Percentiles rank a stretch among this genome's conserved stretches.
Conservation (phyloP, 2,888 invertebrate species). For the Pandemis heparana region DNA sequence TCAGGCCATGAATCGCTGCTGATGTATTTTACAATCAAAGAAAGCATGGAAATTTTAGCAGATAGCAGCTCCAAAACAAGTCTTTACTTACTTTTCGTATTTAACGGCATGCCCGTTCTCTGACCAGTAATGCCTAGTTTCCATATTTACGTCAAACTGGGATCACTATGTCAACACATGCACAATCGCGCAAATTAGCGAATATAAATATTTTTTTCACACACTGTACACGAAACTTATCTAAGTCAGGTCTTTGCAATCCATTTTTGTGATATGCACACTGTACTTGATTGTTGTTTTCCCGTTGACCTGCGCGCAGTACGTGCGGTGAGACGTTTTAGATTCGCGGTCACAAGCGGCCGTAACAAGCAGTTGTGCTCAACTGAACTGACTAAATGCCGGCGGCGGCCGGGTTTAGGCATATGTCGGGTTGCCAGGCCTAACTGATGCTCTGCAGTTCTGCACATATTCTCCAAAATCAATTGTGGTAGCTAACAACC, state of each 20-base stretch:
- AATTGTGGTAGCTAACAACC: no score
- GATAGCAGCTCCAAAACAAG: no score
- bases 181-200: conserved; percentile 53
- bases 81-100: conserved; percentile 75
- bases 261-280: conserved; percentile 60
- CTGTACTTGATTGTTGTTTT: conserved; percentile 53
- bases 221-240: conserved; percentile 52
- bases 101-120: conserved; percentile 77
- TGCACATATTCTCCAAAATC: no score
- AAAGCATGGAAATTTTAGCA: no score
- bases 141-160: conserved; percentile 71
- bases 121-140: conserved; percentile 79
- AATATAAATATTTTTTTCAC: conserved; percentile 52
- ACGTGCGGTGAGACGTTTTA: conserved; percentile 48
- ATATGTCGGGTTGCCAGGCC: conserved; percentile 58
- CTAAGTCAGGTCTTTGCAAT: conserved; percentile 64
- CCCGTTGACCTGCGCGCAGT: conserved; percentile 59
- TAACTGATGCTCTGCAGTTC: no score
- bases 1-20: not conserved
- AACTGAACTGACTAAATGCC: conserved; percentile 40
- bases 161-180: conserved; percentile 60
- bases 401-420: conserved; percentile 49
- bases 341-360: conserved; percentile 54
- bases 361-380: conserved; percentile 61
- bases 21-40: not conserved